phyloP scores from a whole-genome alignment of 2,888 invertebrate genomes.

The Zaprionus lineosus region DNA sequence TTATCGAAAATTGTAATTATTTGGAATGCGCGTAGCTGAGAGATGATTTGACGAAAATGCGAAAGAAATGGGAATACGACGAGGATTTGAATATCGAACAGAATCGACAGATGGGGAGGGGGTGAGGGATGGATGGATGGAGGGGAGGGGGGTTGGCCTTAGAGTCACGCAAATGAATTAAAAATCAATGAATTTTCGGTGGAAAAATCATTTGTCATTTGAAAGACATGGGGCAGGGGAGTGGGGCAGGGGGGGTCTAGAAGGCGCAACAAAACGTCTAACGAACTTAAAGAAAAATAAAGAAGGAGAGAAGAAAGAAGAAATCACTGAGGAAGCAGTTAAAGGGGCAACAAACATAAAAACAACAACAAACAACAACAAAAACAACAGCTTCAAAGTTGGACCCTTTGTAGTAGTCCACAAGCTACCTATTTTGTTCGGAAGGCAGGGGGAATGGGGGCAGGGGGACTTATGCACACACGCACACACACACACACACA shows the following conservation, averaged over 20 bases:
- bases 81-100: slow-evolving; percentile 28
- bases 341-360: slow-evolving; percentile 22
- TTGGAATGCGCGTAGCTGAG: slow-evolving; percentile 62
- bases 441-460: slow-evolving; percentile 7
- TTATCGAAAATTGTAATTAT: slow-evolving; percentile 78
- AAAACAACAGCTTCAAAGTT: slow-evolving; percentile 23
- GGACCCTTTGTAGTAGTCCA: slow-evolving; percentile 48
- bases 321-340: slow-evolving; percentile 42
- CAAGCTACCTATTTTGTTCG: slow-evolving; percentile 49
- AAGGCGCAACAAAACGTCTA: slow-evolving; percentile 71
- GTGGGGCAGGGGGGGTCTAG: too few species aligned
- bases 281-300: slow-evolving; percentile 49
- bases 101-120: slow-evolving; percentile 22
- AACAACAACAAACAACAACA: slow-evolving; percentile 27
- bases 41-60: slow-evolving; percentile 62
- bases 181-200: slow-evolving; percentile 64
- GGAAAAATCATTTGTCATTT: slow-evolving; percentile 74
- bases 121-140: slow-evolving; percentile 31
- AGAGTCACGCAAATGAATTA: slow-evolving; percentile 74
- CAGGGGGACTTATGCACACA: neutral
- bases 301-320: slow-evolving; percentile 20
- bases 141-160: too few species aligned
- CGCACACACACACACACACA: slow-evolving; percentile 11
- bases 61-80: neutral
- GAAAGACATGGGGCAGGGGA: slow-evolving; percentile 43